Conservation (phyloP, 2,888 invertebrate species). For the Mythimna albipuncta region DNA sequence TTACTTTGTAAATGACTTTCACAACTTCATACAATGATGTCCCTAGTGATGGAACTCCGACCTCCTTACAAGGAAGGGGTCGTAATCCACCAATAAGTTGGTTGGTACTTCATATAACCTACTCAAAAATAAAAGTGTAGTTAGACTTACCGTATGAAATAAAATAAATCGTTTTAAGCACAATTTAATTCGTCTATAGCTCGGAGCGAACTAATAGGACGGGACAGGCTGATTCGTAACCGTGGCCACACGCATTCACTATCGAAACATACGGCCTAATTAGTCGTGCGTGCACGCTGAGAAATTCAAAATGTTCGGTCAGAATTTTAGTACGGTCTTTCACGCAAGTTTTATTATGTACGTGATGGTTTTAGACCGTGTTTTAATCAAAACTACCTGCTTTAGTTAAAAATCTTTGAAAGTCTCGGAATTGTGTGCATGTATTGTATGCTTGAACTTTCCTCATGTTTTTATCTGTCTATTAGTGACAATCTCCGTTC, state of each 20-base stretch:
- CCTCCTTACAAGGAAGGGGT: no score
- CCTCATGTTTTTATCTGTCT: no score
- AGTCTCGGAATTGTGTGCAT: no score
- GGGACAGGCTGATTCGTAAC: conserved; percentile 71
- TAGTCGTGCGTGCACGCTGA: conserved; percentile 16
- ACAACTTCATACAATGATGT: no score
- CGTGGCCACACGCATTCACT: conserved; percentile 79
- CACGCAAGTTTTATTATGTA: neutral
- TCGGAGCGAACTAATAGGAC: conserved; percentile 76
- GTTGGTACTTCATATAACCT: no score
- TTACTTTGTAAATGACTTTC: no score
- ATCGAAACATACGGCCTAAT: conserved; percentile 48
- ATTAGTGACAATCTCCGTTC: no score
- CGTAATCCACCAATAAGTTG: no score
- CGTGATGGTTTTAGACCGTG: no score
- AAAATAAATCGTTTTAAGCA: conserved; percentile 32
- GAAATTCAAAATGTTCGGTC: neutral
- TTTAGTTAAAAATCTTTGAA: no score
- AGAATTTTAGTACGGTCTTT: neutral
- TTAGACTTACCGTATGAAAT: conserved; percentile 2
- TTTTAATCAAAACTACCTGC: neutral
- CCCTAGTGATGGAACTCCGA: no score
- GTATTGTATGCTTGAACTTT: no score
- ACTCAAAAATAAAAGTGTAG: neutral
- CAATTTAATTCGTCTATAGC: conserved; percentile 75